Base-by-base conservation (phyloP, 2,888 invertebrate species). In the Syrista parreyssii region DNA sequence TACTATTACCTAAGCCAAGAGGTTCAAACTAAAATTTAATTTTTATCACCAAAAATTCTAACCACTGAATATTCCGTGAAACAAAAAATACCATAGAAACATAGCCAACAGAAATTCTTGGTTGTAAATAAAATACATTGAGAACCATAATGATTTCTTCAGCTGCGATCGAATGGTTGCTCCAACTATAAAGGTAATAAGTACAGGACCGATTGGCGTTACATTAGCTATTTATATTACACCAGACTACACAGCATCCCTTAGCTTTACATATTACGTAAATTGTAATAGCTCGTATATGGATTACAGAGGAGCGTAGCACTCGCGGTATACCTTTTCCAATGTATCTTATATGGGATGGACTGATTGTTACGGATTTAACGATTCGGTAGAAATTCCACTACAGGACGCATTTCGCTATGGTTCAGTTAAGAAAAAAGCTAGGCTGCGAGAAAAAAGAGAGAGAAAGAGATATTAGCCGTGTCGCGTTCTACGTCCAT, bases 311-410 rank as follows among this genome's bases (percentile, higher is more conserved):
- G 68, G 72, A 78, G 68, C 76, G 74, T 74, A 74, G 23, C 55
- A 55, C 75, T 72, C 75, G 77, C 69, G 69, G 40, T 75, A 68
- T 75, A 75, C 72, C 74, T 79, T 80, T 81, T 69, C 40, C n/a
- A 55, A 68, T 11, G 6, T 34, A 23, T 9, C n/a, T 34, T 82
- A 75, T 82, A 79, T 68, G 36, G 78, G 78, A 76, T 78, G 75
- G 75, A 79, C 76, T 81, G 82, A 85, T 86, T 79, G 79, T 81
- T 79, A 79, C 75, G 76, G 74, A 81, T 80, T 81, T 80, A 82
- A 83, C 76, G 84, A 77, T 81, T 82, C 78, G 77, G 77, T n/a
- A 77, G 75, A 82, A 79, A 74, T 55, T 78, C 31, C 71, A 71
- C 32, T 71, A 71, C 71, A 23, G 31, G 31, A 12, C 12, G 32